Conservation (phyloP, 2,888 invertebrate species). For the Synergus laeviventris region DNA sequence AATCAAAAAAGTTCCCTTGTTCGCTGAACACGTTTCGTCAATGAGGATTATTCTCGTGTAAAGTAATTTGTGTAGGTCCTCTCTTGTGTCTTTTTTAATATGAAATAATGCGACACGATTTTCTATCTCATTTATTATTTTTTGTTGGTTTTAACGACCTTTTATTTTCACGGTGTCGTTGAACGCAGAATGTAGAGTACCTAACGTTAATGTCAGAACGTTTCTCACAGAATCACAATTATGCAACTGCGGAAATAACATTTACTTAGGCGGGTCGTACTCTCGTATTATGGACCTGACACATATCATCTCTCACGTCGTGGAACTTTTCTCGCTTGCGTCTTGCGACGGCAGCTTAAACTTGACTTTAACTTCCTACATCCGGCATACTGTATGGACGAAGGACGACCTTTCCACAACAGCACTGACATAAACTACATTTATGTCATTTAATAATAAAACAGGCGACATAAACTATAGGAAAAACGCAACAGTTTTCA, state of each 20-base stretch:
- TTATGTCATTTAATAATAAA: background rate
- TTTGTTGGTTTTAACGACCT: background rate
- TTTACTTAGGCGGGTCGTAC: constrained; percentile 68
- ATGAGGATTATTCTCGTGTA: no score
- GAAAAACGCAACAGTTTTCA: no score
- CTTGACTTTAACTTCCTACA: constrained; percentile 65
- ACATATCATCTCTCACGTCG: constrained; percentile 71
- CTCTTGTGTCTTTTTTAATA: no score
- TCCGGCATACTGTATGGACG: constrained; percentile 41
- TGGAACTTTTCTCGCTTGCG: constrained; percentile 67
- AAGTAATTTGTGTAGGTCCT: no score
- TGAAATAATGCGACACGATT: no score
- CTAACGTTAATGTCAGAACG: constrained; percentile 66
- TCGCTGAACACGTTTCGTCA: background rate
- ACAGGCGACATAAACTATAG: no score
- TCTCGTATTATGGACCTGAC: constrained; percentile 71
- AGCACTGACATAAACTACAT: background rate
- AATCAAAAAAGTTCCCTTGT: background rate
- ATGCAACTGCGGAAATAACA: constrained; percentile 71
- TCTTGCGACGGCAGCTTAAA: constrained; percentile 65
- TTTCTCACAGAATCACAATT: constrained; percentile 69
- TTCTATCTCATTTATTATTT: background rate
- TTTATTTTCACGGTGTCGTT: background rate
- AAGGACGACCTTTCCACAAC: background rate
- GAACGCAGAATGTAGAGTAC: constrained; percentile 50